Evolutionary conservation across 1,140 invertebrate genomes (phyloP).

Genomic region (Hylyphantes graminicola): DNA sequence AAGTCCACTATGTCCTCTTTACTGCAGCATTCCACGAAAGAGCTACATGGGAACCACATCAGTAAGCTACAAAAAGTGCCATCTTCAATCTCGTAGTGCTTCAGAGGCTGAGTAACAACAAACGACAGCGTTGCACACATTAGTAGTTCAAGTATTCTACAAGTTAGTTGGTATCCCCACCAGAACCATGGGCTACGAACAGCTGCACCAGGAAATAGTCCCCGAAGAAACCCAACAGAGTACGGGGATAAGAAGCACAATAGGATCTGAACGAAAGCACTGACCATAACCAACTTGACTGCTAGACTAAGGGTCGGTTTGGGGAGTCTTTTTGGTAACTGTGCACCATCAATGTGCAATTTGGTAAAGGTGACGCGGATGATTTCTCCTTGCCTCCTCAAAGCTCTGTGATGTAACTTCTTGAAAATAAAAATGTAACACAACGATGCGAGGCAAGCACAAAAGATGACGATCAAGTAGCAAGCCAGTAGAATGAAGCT

Average conservation of each 20-base stretch:
- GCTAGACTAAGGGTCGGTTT: conserved; percentile 75
- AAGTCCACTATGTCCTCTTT: conserved; percentile 59
- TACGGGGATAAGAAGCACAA: conserved; percentile 85
- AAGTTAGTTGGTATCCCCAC: conserved; percentile 87
- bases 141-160: conserved; percentile 83
- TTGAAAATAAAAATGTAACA: conserved; percentile 86
- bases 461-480: conserved; percentile 76
- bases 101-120: conserved; percentile 75
- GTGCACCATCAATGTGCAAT: conserved; percentile 64
- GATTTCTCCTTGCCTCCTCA: conserved; percentile 67
- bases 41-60: conserved; percentile 48
- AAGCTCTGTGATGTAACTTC: conserved; percentile 68
- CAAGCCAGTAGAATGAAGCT: conserved; percentile 65
- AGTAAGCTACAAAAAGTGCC: conserved; percentile 17
- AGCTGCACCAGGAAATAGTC: conserved; percentile 67
- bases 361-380: conserved; percentile 67
- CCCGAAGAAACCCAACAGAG: conserved; percentile 75
- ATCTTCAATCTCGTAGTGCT: conserved; percentile 57
- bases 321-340: conserved; percentile 64
- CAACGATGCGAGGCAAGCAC: conserved; percentile 79
- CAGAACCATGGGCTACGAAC: conserved; percentile 79
- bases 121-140: conserved; percentile 85
- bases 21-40: conserved; percentile 45
- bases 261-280: conserved; percentile 82
- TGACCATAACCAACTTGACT: conserved; percentile 86